Conservation (phyloP, 2,113 vertebrate genomes). For the Regulus satrapa region DNA sequence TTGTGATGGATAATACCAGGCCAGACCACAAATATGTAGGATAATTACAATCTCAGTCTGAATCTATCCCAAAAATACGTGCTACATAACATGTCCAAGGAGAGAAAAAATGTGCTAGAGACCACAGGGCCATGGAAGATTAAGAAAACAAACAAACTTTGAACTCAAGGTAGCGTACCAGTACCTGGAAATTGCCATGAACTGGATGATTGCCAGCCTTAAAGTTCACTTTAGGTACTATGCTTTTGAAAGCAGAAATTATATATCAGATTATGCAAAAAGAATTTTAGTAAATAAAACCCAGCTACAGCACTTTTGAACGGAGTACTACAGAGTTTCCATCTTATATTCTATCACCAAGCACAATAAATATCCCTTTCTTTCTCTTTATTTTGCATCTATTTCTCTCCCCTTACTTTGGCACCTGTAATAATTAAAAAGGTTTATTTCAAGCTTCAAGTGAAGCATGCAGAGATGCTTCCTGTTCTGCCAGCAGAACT, state of each 20-base stretch:
- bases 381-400: not conserved
- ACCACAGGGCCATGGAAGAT: not conserved
- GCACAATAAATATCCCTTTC: not conserved
- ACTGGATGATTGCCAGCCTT: not conserved
- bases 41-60: not conserved
- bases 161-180: not conserved
- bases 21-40: constrained; percentile 40
- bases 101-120: constrained; percentile 1
- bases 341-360: not conserved
- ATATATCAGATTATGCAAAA: not conserved
- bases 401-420: not conserved
- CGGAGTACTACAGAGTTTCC: not conserved
- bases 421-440: not conserved
- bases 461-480: not conserved
- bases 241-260: not conserved
- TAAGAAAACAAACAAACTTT: not conserved
- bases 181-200: not conserved
- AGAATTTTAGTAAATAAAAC: not conserved
- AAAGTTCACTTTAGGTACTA: not conserved
- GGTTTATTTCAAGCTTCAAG: not conserved
- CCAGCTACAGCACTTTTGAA: not conserved
- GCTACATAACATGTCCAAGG: not conserved
- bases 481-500: not conserved
- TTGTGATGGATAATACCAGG: constrained; percentile 1
- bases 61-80: constrained; percentile 6